Evolutionary conservation across 2,888 invertebrate species (phyloP), one percentile per base, ranked within the genome.

Genomic region (Octodonta nipae): DNA sequence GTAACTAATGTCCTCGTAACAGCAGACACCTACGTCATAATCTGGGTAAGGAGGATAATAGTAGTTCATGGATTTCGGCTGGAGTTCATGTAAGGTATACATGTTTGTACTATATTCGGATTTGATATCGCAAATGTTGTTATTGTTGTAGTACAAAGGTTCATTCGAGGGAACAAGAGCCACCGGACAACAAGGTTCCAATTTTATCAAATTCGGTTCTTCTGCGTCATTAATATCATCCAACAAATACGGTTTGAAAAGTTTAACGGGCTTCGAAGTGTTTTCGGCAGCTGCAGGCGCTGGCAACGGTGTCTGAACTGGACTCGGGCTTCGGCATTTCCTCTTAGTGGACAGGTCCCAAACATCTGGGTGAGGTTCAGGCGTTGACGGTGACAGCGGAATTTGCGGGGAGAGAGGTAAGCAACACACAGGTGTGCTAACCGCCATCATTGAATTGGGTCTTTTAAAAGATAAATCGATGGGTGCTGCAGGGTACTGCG

Each of bases 191-290:
- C 66, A 51, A 11, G 44, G 39, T 13, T 45, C 34, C 22, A 22
- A 3, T 3, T 41, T 27, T 15, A 41, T 40, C 10, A 42, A 38
- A 38, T 28, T 43, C 44, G 8, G 56, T 53, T 38, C 37, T 10
- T 34, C 30, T 2, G 36, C 15, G 32, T 42, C 67, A 34, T 70
- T 68, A 26, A 77, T 71, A 49, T 76, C 79, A 40, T 78, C 66
- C n/a, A n/a, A n/a, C 30, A 81, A 65, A 57, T 82, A 83, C 15
- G 82, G 83, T 53, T 82, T 77, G 61, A 83, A 83, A 24, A 82
- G 62, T 55, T 82, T 82, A 47, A 78, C 74, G 32, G 80, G 78
- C 58, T 73, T 75, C 4, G 22, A 36, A 15, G n/a, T 26, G 26
- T 11, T 33, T 22, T 17, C 34, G 30, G 37, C 25, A 15, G 32